Percentiles rank a stretch among this genome's conserved stretches.
phyloP scores from a whole-genome alignment of 1,140 invertebrate species.

The Drosophila sproati region DNA sequence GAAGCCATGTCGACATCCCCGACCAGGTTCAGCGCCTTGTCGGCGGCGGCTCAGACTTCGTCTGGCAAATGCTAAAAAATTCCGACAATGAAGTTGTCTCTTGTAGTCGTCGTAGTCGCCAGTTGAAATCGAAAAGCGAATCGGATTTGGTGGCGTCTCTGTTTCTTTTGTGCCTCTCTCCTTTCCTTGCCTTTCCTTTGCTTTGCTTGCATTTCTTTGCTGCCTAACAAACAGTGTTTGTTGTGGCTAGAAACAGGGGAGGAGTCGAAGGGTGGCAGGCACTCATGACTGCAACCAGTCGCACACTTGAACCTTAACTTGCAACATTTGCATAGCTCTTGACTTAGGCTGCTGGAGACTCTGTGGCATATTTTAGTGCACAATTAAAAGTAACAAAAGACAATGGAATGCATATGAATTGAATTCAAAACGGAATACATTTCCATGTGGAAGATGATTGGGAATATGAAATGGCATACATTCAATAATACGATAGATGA shows the following conservation, averaged over 20 bases:
- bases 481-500: background rate
- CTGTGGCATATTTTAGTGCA: conserved; percentile 64
- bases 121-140: conserved; percentile 38
- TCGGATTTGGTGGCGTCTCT: conserved; percentile 38
- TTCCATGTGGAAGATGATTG: background rate
- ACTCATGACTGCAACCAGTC: conserved; percentile 39
- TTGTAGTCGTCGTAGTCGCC: conserved; percentile 16
- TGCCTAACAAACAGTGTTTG: conserved; percentile 50
- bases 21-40: conserved; percentile 7
- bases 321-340: conserved; percentile 75
- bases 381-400: conserved; percentile 63
- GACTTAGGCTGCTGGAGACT: conserved; percentile 32
- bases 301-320: conserved; percentile 58
- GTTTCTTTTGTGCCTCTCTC: conserved; percentile 35
- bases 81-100: conserved; percentile 45
- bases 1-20: conserved; percentile 49
- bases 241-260: conserved; percentile 60
- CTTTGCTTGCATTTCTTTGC: conserved; percentile 10
- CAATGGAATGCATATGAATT: conserved; percentile 20
- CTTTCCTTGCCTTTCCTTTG: background rate
- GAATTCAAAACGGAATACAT: background rate
- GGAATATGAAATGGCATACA: background rate
- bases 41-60: background rate
- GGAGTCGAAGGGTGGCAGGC: conserved; percentile 1
- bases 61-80: conserved; percentile 20